Percentiles rank a stretch among this genome's conserved stretches.
These are phyloP conservation scores for Pseudanteris insignis DNA, from an alignment of 2,888 invertebrate species.

Conservation along the genomic window DNA sequence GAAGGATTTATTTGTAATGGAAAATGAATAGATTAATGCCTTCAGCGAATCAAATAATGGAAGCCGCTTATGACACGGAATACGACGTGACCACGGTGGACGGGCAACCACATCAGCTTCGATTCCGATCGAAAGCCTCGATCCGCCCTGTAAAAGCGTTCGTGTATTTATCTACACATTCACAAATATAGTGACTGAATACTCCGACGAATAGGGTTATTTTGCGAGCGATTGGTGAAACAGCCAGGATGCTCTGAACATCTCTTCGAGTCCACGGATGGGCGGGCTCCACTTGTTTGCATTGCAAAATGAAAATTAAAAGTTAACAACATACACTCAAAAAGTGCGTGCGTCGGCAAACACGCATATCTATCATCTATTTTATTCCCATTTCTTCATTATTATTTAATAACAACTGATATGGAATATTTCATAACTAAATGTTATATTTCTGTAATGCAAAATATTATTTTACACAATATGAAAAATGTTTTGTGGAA, in stretches of 20 bases:
- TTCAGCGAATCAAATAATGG: constrained; percentile 24
- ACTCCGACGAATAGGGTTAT: constrained; percentile 33
- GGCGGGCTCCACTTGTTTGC: constrained; percentile 57
- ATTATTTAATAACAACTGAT: too few species aligned
- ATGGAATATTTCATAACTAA: too few species aligned
- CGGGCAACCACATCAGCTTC: constrained; percentile 31
- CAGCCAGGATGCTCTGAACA: constrained; percentile 33
- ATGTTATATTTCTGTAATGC: too few species aligned
- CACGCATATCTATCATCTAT: constrained; percentile 19
- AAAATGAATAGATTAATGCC: constrained; percentile 30
- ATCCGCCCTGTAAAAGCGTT: constrained; percentile 20
- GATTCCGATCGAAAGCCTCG: constrained; percentile 33
- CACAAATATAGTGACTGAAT: constrained; percentile 31
- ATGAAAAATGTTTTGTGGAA: too few species aligned
- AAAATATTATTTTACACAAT: too few species aligned
- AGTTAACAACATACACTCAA: constrained; percentile 50
- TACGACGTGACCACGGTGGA: constrained; percentile 29
- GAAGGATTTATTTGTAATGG: too few species aligned
- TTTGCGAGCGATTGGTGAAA: constrained; percentile 34
- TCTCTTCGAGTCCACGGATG: constrained; percentile 36
- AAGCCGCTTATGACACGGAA: constrained; percentile 38
- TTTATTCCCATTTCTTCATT: too few species aligned
- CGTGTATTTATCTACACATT: constrained; percentile 36
- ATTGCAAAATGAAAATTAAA: constrained; percentile 54
- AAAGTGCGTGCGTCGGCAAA: constrained; percentile 27